Percentiles rank a stretch among this genome's conserved stretches.
phyloP scores from a whole-genome alignment of 2,113 vertebrate species.

The Machaerirhynchus nigripectus region DNA sequence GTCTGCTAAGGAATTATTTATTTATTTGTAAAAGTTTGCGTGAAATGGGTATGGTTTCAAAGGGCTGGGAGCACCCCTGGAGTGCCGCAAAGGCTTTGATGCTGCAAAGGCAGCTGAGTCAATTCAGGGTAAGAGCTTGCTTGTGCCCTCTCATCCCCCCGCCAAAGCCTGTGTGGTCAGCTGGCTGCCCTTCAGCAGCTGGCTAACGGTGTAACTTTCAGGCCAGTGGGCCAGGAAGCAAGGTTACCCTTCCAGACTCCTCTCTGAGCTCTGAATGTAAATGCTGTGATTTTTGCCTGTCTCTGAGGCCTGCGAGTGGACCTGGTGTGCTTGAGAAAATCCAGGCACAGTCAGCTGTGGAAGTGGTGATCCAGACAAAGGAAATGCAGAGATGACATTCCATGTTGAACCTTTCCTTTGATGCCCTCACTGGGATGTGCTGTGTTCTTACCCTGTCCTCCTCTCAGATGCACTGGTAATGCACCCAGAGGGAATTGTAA shows the following conservation, averaged over 20 bases:
- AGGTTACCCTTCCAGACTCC: neutral
- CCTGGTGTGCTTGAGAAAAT: neutral
- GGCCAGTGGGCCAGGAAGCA: neutral
- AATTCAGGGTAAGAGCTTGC: neutral
- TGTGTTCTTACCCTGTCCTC: neutral
- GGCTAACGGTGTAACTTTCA: neutral
- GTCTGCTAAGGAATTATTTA: slow-evolving; percentile 13
- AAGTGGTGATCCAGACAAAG: neutral
- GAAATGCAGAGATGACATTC: neutral
- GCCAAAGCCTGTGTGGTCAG: neutral
- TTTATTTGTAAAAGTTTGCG: neutral
- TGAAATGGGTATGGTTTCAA: slow-evolving; percentile 18
- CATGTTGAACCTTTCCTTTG: neutral
- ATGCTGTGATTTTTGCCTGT: neutral
- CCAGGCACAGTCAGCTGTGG: neutral
- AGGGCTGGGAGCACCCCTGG: slow-evolving; percentile 12
- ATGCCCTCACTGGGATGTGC: fast-evolving
- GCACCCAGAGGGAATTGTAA: neutral
- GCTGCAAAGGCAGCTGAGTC: slow-evolving; percentile 51
- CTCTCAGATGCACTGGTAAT: neutral
- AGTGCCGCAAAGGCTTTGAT: neutral
- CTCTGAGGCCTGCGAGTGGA: neutral
- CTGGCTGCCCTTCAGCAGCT: neutral
- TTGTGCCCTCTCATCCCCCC: neutral
- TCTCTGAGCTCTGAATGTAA: neutral